A percentile compares a stretch with the other conserved stretches of the same genome.
These are phyloP conservation scores for Caradrina clavipalpis DNA, from an alignment of 2,888 invertebrate species.

Conservation along the genomic window DNA sequence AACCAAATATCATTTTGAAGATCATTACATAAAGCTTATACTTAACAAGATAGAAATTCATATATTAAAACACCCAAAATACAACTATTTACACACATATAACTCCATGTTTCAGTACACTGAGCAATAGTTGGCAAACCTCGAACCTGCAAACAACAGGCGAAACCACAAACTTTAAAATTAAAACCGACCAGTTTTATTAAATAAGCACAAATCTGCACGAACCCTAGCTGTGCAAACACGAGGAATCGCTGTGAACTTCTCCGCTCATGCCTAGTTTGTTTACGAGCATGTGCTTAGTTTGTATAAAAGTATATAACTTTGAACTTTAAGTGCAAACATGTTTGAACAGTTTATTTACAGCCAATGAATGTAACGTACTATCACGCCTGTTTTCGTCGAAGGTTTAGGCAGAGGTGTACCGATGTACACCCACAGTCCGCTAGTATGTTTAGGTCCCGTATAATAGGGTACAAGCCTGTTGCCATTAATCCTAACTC, in stretches of 20 bases:
- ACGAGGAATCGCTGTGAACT: slow-evolving; percentile 55
- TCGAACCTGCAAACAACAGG: slow-evolving; percentile 43
- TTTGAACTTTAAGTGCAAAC: slow-evolving; percentile 61
- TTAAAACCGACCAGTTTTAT: slow-evolving; percentile 47
- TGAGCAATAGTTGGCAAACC: slow-evolving; percentile 38
- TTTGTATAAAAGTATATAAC: slow-evolving; percentile 67
- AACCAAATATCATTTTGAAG: too few species aligned
- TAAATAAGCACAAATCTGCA: slow-evolving; percentile 43
- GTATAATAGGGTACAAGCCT: too few species aligned
- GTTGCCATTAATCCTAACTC: too few species aligned
- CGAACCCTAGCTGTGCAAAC: slow-evolving; percentile 56
- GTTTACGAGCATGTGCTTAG: slow-evolving; percentile 61
- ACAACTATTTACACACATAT: slow-evolving; percentile 18
- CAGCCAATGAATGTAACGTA: slow-evolving; percentile 53
- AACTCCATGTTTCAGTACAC: slow-evolving; percentile 18
- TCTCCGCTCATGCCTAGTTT: slow-evolving; percentile 49
- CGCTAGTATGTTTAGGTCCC: too few species aligned
- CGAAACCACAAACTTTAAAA: slow-evolving; percentile 52
- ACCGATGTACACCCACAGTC: too few species aligned
- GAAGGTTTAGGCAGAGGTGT: too few species aligned
- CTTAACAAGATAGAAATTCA: not conserved
- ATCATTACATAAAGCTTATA: too few species aligned
- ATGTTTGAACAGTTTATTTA: slow-evolving; percentile 62
- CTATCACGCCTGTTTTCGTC: too few species aligned
- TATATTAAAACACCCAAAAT: slow-evolving; percentile 4